These are phyloP conservation scores for Cinclus mexicanus DNA, from an alignment of 2,113 vertebrate species.

Conservation along the genomic window DNA sequence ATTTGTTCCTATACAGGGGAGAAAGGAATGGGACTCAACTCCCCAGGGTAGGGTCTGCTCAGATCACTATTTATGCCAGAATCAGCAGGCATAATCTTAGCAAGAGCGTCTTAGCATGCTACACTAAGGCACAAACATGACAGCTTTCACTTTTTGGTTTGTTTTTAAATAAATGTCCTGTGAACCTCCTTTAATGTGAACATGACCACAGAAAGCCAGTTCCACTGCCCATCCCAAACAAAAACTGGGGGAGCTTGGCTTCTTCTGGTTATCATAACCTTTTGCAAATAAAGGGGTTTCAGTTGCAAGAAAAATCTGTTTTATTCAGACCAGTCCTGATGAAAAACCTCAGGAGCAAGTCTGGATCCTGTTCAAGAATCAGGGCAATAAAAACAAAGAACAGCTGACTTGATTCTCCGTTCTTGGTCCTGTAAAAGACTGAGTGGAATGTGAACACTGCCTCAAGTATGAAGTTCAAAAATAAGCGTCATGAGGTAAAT, in stretches of 20 bases:
- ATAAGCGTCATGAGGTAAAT: conserved; percentile 66
- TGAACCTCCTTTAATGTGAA: neutral
- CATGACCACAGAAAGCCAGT: neutral
- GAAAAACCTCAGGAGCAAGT: conserved; percentile 61
- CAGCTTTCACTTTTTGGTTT: neutral
- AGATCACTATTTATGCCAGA: conserved; percentile 3
- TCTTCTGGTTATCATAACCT: conserved; percentile 28
- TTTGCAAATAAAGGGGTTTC: conserved; percentile 31
- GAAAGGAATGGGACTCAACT: conserved; percentile 12
- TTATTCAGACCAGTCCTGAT: conserved; percentile 49
- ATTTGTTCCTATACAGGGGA: conserved; percentile 36
- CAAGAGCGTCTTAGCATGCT: conserved; percentile 18
- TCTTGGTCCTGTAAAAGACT: conserved; percentile 48
- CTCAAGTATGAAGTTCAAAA: conserved; percentile 66
- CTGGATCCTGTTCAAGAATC: conserved; percentile 55
- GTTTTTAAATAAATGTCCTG: neutral
- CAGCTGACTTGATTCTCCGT: conserved; percentile 65
- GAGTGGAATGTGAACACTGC: conserved; percentile 62
- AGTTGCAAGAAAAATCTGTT: conserved; percentile 31
- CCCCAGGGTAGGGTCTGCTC: conserved; percentile 27
- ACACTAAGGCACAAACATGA: neutral
- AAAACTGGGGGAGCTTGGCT: neutral
- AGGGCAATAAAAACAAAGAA: conserved; percentile 68
- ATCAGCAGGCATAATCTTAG: conserved; percentile 35
- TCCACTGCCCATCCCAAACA: neutral